phyloP scores from a whole-genome alignment of 1,140 invertebrate species.

The Bombus confusus region DNA sequence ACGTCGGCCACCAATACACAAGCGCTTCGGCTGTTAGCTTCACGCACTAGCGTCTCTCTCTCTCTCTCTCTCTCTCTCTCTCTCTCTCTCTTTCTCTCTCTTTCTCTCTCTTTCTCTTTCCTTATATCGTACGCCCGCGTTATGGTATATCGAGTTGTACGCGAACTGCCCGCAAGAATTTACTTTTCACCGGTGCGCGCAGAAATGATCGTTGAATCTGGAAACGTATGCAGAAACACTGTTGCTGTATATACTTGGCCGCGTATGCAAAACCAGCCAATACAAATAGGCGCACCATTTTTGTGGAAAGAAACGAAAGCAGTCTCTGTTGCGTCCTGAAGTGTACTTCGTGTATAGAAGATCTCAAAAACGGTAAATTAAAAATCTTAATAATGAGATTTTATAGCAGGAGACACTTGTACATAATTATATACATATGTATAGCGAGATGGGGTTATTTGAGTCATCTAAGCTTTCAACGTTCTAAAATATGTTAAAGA shows the following conservation, averaged over 20 bases:
- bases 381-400: not conserved
- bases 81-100: not conserved
- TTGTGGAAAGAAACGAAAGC: not conserved
- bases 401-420: not conserved
- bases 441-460: no score
- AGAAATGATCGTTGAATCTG: conserved; percentile 40
- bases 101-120: not conserved
- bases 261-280: no score
- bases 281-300: not conserved
- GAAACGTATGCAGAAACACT: conserved; percentile 30
- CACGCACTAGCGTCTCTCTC: not conserved
- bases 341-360: no score
- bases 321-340: not conserved
- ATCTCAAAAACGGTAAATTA: not conserved
- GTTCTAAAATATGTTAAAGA: no score
- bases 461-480: no score
- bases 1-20: no score
- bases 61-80: not conserved
- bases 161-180: conserved; percentile 33
- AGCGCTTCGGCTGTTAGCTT: not conserved
- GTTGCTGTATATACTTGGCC: not conserved
- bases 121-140: not conserved
- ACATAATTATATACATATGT: no score
- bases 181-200: conserved; percentile 38
- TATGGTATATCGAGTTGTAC: conserved; percentile 36